These are phyloP conservation scores for Thomomys bottae DNA, from an alignment of 2,113 vertebrate species.

Conservation along the genomic window DNA sequence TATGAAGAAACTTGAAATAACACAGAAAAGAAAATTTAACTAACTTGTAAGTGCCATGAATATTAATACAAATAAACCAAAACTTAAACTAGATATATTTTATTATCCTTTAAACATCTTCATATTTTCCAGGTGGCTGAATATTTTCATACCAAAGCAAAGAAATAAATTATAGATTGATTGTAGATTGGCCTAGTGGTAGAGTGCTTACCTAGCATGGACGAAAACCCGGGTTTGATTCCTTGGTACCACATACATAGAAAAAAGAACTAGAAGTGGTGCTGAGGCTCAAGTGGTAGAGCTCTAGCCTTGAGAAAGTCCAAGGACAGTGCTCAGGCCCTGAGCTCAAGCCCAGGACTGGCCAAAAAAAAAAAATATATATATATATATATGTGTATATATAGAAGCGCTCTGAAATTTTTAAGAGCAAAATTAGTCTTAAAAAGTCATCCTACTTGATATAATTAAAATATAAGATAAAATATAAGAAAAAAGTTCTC, in stretches of 20 bases:
- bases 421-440: constrained; percentile 39
- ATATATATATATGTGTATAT: too few species aligned
- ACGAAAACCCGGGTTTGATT: too few species aligned
- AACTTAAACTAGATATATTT: constrained; percentile 7
- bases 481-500: background rate
- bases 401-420: background rate
- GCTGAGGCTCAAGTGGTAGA: too few species aligned
- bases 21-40: constrained; percentile 12
- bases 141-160: constrained; percentile 16
- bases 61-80: background rate
- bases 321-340: too few species aligned
- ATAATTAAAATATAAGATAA: constrained; percentile 25
- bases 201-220: too few species aligned
- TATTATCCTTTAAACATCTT: constrained; percentile 35
- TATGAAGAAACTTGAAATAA: background rate
- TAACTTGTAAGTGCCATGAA: background rate
- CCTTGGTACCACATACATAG: too few species aligned
- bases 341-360: too few species aligned
- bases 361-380: too few species aligned
- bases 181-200: too few species aligned
- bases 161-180: constrained; percentile 33
- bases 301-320: too few species aligned
- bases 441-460: constrained; percentile 35
- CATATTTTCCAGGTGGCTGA: background rate
- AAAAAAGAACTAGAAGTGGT: too few species aligned